Base-by-base conservation (phyloP, 2,113 vertebrate species). In the Chloroceryle aenea region DNA sequence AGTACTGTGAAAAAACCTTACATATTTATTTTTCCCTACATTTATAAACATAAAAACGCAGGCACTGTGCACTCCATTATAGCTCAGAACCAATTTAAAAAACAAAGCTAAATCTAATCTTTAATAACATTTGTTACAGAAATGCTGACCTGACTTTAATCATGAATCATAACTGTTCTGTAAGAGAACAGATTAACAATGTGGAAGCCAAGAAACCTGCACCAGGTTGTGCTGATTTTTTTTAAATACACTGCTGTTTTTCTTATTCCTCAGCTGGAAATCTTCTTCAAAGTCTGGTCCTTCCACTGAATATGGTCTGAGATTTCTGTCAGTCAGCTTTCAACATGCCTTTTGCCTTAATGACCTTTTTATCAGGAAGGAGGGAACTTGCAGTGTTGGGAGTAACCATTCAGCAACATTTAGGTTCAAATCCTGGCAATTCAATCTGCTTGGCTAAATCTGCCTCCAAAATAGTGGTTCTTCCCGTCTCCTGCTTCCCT, bases 21-120 rank as follows among this genome's bases (percentile, higher is more conserved):
- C 80, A 68, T 96, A 95, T 96, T 98, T 97, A 79, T 97, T 97
- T 97, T 88, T 50, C 83, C 81, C 87, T 96, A 73, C 87, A 93
- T 18, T 95, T 96, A 92, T 96, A 97, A 97, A 94, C 94, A 96
- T 89, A 97, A 97, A 97, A 97, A 96, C 97, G 94, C 96, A 97
- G 96, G 93, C 90, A 85, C 85, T 92, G 86, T 97, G 95, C 97
- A 95, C 94, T 97, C 94, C 94, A 76, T 96, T 97, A 93, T 76
- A 98, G 96, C 95, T 97, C 85, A 94, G 96, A 97, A 98, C 87
- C 97, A 97, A 96, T 97, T 97, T 85, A 53, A 86, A 85, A 86
- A 68, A 29, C 76, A 75, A 93, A 93, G 40, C 73, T 87, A 72
- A 87, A 92, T 84, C 48, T 80, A 52, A 1, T 86, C 79, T 86